Evolutionary conservation across 1,140 invertebrate genomes (phyloP), one percentile per base, ranked within the genome.

Genomic region (Panagrolaimus sp.): DNA sequence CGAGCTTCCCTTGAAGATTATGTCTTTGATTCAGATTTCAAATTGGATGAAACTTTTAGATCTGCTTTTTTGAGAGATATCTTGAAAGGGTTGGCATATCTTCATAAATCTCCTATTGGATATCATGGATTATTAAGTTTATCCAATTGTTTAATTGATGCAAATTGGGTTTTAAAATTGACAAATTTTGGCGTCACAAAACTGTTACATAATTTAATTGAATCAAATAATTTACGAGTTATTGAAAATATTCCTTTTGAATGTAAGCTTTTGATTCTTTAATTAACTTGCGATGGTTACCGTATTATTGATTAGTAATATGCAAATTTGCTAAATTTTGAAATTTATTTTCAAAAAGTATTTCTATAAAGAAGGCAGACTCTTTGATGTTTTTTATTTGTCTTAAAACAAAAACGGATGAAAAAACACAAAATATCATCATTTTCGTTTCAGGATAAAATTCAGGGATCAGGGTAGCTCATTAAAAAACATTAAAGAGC

Each of bases 131-230:
- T 80, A 5, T 68, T 81, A 12, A 74, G 47, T 46, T 62, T 70
- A 3, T 43, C 67, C 32, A 81, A 74, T 43, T 82, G 81, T 65
- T 47, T 81, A 15, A 83, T 81, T 43, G 79, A 81, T 58, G 65
- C 66, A 10, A 82, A 83, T 67, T 81, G 79, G 79, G 81, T 83
- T 24, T 67, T 81, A 32, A 81, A 81, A 63, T 62, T 81, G 14
- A 78, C 80, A 7, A 71, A 82, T 38, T 81, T 81, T 52, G 79
- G 79, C 14, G 74, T 83, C 8, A 45, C 55, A 9, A 76, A 76
- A 43, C 28, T 83, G 62, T 52, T 81, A 1, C 67, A 79, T 47
- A 68, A 72, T 21, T 52, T 80, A 10, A 71, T 78, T 63, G 24
- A 83, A 4, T 65, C 65, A 10, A 77, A 82, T 21, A 68, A 73